Base-by-base conservation (phyloP, 2,888 invertebrate genomes). In the Cloeon dipterum region DNA sequence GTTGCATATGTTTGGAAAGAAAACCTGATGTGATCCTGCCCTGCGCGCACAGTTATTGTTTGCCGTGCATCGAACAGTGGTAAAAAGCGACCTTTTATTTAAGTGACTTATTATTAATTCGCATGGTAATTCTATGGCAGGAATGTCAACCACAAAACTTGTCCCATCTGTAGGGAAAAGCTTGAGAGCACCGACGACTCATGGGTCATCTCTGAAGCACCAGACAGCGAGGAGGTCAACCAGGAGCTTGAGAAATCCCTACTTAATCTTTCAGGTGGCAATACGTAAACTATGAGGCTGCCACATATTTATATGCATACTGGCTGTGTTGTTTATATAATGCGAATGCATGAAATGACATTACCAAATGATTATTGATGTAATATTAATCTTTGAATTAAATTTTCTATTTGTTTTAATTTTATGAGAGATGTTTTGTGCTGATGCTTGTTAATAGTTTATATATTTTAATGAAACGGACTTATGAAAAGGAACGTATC, bases 1-100 rank as follows among this genome's bases (percentile, higher is more conserved):
- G 76, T 48, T 70, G 70, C 47, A 75, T 77, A 46, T 77, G 77
- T 51, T 63, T 76, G 54, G 75, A 77, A 49, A 55, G 72, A 38
- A 65, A 65, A 47, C 69, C 71, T 1, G 72, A 74, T 50, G 63
- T 74, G 20, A 66, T 70, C 42, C 54, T 77, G 42, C 70, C 73
- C 3, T 77, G 77, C 52, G 59, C 70, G 2, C 77, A 77, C 50
- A 66, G 65, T 46, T 77, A 71, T 53, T 77, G 77, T 50, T 57
- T 66, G 41, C 62, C 63, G 36, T 77, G 77, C 51, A 74, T 76
- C 44, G 70, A 74, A 48, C 68, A 71, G 54, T 77, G 77, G 77
- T 71, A 53, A 50, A 54, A 44, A 38, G 16, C 32, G 26, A 37
- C 36, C n/a, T n/a, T n/a, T n/a, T 23, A 23, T 23, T 8, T 11